Conservation (phyloP, 2,113 vertebrate species). For the Spea bombifrons region DNA sequence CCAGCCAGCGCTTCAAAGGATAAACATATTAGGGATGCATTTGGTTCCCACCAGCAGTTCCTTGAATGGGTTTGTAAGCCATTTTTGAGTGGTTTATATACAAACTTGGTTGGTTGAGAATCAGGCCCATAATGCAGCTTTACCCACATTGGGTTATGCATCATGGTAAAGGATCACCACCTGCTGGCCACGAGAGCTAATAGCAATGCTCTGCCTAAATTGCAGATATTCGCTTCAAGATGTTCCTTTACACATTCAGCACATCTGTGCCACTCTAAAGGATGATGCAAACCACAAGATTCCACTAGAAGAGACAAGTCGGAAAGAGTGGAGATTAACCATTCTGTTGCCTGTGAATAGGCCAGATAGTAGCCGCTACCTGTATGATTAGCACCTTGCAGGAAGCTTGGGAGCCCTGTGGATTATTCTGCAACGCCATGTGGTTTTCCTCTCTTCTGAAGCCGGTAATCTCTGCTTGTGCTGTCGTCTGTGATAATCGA, state of each 20-base stretch:
- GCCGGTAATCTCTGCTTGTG: conserved; percentile 39
- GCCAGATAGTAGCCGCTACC: not conserved
- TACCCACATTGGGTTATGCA: not conserved
- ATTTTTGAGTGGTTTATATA: no score
- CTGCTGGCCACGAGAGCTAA: not conserved
- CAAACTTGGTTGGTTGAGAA: no score
- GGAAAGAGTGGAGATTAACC: not conserved
- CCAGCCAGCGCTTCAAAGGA: no score
- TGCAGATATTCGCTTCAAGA: not conserved
- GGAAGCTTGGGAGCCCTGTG: conserved; percentile 17
- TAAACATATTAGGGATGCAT: no score
- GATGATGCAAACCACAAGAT: not conserved
- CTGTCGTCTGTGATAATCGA: conserved; percentile 40
- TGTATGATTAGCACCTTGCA: conserved; percentile 32
- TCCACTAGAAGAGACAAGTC: not conserved
- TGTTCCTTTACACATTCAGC: not conserved
- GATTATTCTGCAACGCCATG: conserved; percentile 28
- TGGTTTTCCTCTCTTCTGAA: conserved; percentile 38
- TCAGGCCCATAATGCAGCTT: no score
- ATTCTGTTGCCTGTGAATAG: not conserved
- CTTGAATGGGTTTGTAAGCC: no score
- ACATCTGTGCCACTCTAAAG: not conserved
- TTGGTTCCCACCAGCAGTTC: no score
- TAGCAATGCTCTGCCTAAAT: not conserved
- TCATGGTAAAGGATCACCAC: conserved; percentile 11